Conservation (phyloP, 2,113 vertebrate species). For the Coracopsis vasa region DNA sequence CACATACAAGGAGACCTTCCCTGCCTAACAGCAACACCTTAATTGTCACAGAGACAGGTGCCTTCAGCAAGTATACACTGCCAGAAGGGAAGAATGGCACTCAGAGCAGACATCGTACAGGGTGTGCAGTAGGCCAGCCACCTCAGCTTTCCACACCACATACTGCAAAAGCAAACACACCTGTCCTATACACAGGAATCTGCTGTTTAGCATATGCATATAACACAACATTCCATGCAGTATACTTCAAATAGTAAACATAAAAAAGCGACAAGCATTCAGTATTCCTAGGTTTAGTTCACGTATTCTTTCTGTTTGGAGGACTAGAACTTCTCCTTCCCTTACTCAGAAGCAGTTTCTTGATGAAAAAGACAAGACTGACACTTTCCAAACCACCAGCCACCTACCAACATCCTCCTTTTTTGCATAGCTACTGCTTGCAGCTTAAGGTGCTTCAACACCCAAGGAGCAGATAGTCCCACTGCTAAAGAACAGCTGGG, state of each 20-base stretch:
- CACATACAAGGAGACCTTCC: neutral
- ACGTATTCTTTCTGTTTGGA: neutral
- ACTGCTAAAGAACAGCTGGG: neutral
- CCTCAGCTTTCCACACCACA: neutral
- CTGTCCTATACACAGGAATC: neutral
- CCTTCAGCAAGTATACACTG: neutral
- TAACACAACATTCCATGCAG: neutral
- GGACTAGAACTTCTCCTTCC: neutral
- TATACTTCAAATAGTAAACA: neutral
- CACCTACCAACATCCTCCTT: neutral
- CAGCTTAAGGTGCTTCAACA: neutral
- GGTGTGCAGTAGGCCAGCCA: neutral
- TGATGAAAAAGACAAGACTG: neutral
- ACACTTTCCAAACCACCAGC: neutral
- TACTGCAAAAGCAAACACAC: neutral
- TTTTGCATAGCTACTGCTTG: neutral
- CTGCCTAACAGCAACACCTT: neutral
- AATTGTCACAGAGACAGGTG: rapidly evolving
- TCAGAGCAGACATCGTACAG: neutral
- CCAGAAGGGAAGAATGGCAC: neutral
- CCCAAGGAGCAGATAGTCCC: neutral
- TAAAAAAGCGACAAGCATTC: neutral
- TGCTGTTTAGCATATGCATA: neutral
- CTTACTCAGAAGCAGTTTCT: neutral
- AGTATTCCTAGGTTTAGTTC: neutral